These are phyloP conservation scores for Phorcus lineatus DNA, from an alignment of 2,888 invertebrate genomes.

Conservation along the genomic window DNA sequence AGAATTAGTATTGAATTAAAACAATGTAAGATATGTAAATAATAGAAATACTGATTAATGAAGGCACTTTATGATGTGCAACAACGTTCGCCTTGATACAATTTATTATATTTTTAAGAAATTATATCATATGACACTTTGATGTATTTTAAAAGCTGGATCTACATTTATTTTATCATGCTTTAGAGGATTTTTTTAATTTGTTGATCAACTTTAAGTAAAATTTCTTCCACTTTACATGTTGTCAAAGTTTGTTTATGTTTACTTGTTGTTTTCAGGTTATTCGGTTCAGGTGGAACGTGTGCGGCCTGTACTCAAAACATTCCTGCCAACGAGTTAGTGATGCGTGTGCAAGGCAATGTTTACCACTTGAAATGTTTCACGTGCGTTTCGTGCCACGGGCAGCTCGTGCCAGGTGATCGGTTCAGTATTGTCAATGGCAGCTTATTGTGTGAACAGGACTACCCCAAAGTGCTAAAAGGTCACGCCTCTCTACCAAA, in stretches of 20 bases:
- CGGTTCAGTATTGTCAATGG: constrained; percentile 94
- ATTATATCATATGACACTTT: no score
- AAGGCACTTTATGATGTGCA: no score
- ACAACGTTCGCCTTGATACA: no score
- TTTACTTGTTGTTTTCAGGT: constrained; percentile 79
- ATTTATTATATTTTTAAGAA: no score
- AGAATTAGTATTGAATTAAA: no score
- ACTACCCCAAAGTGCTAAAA: constrained; percentile 91
- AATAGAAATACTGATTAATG: no score
- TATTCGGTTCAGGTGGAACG: constrained; percentile 92
- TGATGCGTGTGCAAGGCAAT: constrained; percentile 85
- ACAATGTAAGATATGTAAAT: no score
- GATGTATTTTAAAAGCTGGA: no score
- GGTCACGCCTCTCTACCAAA: constrained; percentile 55
- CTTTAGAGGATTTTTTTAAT: no score
- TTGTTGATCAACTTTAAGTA: no score
- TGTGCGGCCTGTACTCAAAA: constrained; percentile 94
- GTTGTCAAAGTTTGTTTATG: background rate
- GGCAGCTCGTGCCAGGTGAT: constrained; percentile 92
- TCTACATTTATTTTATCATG: no score
- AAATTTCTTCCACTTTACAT: background rate
- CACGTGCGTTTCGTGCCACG: constrained; percentile 93
- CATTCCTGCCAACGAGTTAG: constrained; percentile 94
- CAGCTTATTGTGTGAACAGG: constrained; percentile 93
- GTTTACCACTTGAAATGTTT: constrained; percentile 97